A percentile compares a stretch with the other conserved stretches of the same genome.
Evolutionary conservation across 2,113 vertebrate species (phyloP).

Genomic region (Cynoglossus semilaevis): DNA sequence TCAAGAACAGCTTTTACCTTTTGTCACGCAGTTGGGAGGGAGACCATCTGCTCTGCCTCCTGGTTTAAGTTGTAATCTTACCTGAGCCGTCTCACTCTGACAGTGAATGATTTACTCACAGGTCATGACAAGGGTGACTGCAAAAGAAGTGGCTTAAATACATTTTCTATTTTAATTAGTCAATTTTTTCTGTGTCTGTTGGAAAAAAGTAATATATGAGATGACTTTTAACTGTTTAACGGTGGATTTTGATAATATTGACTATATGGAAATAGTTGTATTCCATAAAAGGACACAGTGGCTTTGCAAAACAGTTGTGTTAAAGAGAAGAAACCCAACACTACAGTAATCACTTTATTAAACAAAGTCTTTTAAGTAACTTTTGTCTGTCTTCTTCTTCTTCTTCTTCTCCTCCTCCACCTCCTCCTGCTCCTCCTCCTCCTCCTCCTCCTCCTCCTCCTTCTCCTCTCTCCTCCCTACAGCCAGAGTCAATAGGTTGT

Average conservation of each 20-base stretch:
- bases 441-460: slow-evolving; percentile 32
- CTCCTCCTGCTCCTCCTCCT: slow-evolving; percentile 5
- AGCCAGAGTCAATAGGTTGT: slow-evolving; percentile 95
- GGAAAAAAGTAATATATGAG: no score
- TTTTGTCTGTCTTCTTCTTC: no score
- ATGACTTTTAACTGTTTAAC: no score
- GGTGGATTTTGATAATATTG: no score
- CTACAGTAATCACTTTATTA: no score
- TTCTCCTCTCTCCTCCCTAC: slow-evolving; percentile 45
- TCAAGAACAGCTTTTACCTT: slow-evolving; percentile 49
- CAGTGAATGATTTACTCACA: slow-evolving; percentile 31
- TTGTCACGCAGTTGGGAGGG: slow-evolving; percentile 51
- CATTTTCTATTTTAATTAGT: background rate
- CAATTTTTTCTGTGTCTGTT: background rate
- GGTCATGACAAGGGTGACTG: slow-evolving; percentile 14
- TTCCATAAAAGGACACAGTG: no score
- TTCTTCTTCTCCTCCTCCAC: background rate
- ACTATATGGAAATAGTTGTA: no score
- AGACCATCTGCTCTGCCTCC: slow-evolving; percentile 50
- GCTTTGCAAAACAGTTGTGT: no score
- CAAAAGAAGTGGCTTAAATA: slow-evolving; percentile 1
- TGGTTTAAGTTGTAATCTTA: slow-evolving; percentile 54
- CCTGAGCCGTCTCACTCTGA: slow-evolving; percentile 23
- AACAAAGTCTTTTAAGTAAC: no score
- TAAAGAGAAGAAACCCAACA: no score